A percentile compares a stretch with the other conserved stretches of the same genome.
phyloP scores from a whole-genome alignment of 2,888 invertebrate genomes.

The Aphrophora alni region DNA sequence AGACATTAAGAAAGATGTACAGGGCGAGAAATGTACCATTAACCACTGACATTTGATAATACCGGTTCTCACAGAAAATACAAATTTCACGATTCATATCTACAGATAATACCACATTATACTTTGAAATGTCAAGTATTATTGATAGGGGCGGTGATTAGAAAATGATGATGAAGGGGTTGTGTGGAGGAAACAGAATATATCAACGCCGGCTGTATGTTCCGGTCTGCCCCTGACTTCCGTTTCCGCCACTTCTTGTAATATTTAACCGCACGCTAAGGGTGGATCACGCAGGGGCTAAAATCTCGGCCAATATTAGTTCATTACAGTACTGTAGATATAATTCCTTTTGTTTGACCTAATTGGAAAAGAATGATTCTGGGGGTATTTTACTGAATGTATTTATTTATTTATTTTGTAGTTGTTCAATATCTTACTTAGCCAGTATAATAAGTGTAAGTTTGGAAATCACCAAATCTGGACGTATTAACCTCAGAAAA shows the following conservation, averaged over 20 bases:
- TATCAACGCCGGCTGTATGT: slow-evolving; percentile 33
- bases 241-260: slow-evolving; percentile 2
- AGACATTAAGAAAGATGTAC: too few species aligned
- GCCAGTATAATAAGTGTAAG: too few species aligned
- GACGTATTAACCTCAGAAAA: too few species aligned
- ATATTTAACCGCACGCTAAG: neutral
- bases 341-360: too few species aligned
- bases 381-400: too few species aligned
- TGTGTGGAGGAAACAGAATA: slow-evolving; percentile 18
- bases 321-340: too few species aligned
- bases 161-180: slow-evolving; percentile 34
- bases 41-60: neutral
- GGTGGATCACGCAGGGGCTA: neutral
- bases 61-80: neutral
- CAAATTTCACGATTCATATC: neutral
- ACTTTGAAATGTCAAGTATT: slow-evolving; percentile 35
- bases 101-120: slow-evolving; percentile 26
- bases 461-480: too few species aligned
- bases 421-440: too few species aligned
- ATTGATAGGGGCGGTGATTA: slow-evolving; percentile 35
- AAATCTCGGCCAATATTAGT: neutral
- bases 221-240: slow-evolving; percentile 32
- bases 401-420: too few species aligned
- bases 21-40: neutral
- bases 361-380: too few species aligned